phyloP scores from a whole-genome alignment of 1,140 invertebrate species.

The Eriosoma lanigerum region DNA sequence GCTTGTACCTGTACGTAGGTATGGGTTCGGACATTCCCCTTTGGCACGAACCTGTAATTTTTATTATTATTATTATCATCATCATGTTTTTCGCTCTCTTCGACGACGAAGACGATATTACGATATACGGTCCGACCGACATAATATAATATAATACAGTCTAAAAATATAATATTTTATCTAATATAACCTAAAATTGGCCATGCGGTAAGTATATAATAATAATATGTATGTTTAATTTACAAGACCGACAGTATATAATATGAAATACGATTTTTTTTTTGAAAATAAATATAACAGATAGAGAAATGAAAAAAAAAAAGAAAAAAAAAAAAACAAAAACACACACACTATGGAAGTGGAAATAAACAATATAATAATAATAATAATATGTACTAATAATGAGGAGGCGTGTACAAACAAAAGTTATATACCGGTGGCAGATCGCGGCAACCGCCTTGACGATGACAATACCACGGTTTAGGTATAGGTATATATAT shows the following conservation, averaged over 20 bases:
- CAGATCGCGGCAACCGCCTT: slow-evolving; percentile 8
- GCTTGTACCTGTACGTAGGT: neutral
- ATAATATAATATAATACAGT: no score
- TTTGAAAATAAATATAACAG: neutral
- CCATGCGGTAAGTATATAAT: no score
- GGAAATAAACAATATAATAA: neutral
- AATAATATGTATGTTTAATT: no score
- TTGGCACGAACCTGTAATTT: slow-evolving; percentile 50
- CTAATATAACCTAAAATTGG: no score
- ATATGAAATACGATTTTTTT: no score
- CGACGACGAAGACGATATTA: neutral
- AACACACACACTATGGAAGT: no score
- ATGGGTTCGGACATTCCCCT: slow-evolving; percentile 38
- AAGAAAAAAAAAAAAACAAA: no score
- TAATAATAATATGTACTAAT: no score
- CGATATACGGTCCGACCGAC: no score
- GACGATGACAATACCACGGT: neutral
- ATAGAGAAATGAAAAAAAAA: neutral
- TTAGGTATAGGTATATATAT: no score
- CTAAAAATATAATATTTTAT: no score
- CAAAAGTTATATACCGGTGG: slow-evolving; percentile 47
- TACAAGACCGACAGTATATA: no score
- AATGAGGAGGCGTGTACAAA: slow-evolving; percentile 32
- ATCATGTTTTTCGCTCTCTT: slow-evolving; percentile 13
- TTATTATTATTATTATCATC: neutral